These are phyloP conservation scores for Acridotheres tristis DNA, from an alignment of 2,797 vertebrate species.

Conservation along the genomic window DNA sequence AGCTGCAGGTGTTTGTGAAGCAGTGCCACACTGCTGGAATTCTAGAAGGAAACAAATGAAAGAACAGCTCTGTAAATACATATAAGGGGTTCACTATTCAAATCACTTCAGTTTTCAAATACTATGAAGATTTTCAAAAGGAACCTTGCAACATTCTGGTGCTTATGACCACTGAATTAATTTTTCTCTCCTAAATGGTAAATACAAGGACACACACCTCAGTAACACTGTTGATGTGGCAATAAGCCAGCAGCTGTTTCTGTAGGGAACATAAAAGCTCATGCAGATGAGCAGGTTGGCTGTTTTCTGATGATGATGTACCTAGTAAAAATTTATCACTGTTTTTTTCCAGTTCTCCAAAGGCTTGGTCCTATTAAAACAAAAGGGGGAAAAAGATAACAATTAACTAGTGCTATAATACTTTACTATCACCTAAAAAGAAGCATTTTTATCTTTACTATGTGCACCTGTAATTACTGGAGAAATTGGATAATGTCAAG, in stretches of 20 bases:
- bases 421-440: background rate
- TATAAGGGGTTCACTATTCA: background rate
- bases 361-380: conserved; percentile 90
- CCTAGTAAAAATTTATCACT: conserved; percentile 94
- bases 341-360: conserved; percentile 98
- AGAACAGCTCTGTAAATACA: background rate
- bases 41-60: conserved; percentile 72
- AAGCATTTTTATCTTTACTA: background rate
- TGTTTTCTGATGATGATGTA: conserved; percentile 92
- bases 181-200: background rate
- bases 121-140: background rate
- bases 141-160: background rate
- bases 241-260: conserved; percentile 95
- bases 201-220: conserved; percentile 79
- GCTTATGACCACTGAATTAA: background rate
- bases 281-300: conserved; percentile 96
- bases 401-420: background rate
- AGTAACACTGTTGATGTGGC: conserved; percentile 91
- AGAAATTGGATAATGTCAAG: background rate
- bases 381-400: background rate
- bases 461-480: background rate
- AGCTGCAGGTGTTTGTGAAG: conserved; percentile 98
- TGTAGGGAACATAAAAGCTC: conserved; percentile 95
- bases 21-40: conserved; percentile 94
- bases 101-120: background rate